Base-by-base conservation (phyloP, 2,797 vertebrate genomes). In the Myotis pilosus region DNA sequence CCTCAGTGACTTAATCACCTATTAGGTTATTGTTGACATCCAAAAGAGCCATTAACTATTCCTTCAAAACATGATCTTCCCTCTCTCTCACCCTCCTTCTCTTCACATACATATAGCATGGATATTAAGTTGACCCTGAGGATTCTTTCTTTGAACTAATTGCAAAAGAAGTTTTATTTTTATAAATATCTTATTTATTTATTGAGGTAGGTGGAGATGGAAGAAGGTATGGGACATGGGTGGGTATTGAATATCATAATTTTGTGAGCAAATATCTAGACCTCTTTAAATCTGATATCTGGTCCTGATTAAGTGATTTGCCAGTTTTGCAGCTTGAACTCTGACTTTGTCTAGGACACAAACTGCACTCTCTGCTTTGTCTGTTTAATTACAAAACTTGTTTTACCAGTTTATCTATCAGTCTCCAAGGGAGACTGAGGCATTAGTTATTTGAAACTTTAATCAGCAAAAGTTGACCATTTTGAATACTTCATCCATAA, bases 391-490 rank as follows among this genome's bases (percentile, higher is more conserved):
- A 76, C 19, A 51, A 76, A 76, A 33, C 16, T 51, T 76, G 19
- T 76, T 53, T 76, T 76, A 51, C 30, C 30, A 76, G 47, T 33
- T 76, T 76, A 76, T 49, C 30, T 49, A 19, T 30, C 30, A 76
- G 47, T 10, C 5, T 33, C 74, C 19, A 22, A 33, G 19, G 5
- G 19, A 76, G 51, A 76, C 19, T 22, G 74, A 51, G 11, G 19
- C 30, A 76, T 51, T 51, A 62, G 16, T 85, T 91, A 80, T 95
- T 89, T 91, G 57, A 47, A 80, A 87, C 15, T 84, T 96, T 87
- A 47, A 81, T 90, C 33, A 36, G 12, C 15, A 91, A 93, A 91
- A 78, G 25, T 60, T 88, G 83, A 91, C 82, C 19, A n/a, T 80
- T 84, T 91, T 78, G 66, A 87, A 16, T 89, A 55, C 1, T 22